Percentiles rank a stretch among this genome's conserved stretches.
Evolutionary conservation across 2,113 vertebrate genomes (phyloP).

Genomic region (Collichthys lucidus): DNA sequence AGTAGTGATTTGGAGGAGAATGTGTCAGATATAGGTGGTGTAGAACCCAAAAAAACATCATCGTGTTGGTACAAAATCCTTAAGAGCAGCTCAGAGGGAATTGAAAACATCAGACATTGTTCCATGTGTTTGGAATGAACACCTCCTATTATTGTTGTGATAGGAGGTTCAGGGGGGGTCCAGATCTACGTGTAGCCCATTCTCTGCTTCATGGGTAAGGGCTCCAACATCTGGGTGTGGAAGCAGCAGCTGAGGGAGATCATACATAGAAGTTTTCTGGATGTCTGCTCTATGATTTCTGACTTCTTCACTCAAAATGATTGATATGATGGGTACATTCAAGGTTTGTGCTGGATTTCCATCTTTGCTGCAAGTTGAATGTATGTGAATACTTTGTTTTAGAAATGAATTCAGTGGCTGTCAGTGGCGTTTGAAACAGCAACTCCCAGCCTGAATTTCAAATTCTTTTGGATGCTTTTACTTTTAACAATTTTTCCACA

Average conservation of each 20-base stretch:
- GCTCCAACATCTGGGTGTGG: neutral
- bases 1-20: too few species aligned
- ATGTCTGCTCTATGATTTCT: conserved; percentile 14
- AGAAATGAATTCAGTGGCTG: neutral
- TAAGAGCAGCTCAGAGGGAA: neutral
- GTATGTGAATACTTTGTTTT: neutral
- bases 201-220: neutral
- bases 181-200: neutral
- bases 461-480: too few species aligned
- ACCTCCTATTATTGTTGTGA: conserved; percentile 35
- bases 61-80: neutral
- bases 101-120: conserved; percentile 16
- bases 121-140: conserved; percentile 11
- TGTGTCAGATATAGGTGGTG: too few species aligned
- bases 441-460: neutral
- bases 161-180: neutral
- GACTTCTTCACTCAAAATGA: conserved; percentile 8
- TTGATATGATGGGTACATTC: neutral
- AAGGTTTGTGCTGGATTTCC: neutral
- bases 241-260: neutral
- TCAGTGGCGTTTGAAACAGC: neutral
- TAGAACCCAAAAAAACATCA: too few species aligned
- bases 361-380: neutral
- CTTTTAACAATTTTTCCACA: too few species aligned
- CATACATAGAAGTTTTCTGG: neutral